A percentile compares a stretch with the other conserved stretches of the same genome.
These are phyloP conservation scores for Nesoenas mayeri DNA, from an alignment of 2,113 vertebrate genomes.

Conservation along the genomic window DNA sequence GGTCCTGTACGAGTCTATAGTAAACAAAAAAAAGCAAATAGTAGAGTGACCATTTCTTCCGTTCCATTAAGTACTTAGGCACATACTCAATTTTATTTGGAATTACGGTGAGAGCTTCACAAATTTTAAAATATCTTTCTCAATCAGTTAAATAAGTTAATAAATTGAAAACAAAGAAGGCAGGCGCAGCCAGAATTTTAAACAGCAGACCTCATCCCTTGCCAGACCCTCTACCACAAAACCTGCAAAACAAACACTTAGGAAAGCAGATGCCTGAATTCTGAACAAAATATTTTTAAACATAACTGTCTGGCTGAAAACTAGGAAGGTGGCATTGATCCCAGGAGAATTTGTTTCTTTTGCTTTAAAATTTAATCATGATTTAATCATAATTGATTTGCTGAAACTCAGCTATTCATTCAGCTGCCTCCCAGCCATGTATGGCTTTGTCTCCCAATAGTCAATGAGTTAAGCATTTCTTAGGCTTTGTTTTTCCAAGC, in stretches of 20 bases:
- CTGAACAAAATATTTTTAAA: constrained; percentile 55
- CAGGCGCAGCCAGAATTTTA: constrained; percentile 14
- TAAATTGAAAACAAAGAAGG: neutral
- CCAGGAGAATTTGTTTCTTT: neutral
- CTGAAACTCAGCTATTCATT: neutral
- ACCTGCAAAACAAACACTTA: constrained; percentile 37
- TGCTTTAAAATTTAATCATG: neutral
- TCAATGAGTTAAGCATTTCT: neutral
- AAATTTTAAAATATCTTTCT: neutral
- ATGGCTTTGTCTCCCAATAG: neutral
- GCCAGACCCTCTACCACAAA: neutral
- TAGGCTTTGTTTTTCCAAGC: neutral
- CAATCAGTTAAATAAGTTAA: constrained; percentile 9
- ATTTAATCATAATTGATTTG: neutral
- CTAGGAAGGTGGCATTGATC: constrained; percentile 31
- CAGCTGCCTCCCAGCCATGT: neutral
- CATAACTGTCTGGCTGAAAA: constrained; percentile 24
- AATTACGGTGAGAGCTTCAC: neutral
- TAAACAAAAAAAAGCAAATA: neutral
- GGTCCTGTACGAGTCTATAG: neutral
- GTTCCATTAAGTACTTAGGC: neutral
- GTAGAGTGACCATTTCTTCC: neutral
- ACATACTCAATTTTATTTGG: constrained; percentile 16
- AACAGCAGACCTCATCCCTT: neutral
- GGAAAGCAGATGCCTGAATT: constrained; percentile 42